phyloP scores from a whole-genome alignment of 2,888 invertebrate genomes.

The Caradrina kadenii region DNA sequence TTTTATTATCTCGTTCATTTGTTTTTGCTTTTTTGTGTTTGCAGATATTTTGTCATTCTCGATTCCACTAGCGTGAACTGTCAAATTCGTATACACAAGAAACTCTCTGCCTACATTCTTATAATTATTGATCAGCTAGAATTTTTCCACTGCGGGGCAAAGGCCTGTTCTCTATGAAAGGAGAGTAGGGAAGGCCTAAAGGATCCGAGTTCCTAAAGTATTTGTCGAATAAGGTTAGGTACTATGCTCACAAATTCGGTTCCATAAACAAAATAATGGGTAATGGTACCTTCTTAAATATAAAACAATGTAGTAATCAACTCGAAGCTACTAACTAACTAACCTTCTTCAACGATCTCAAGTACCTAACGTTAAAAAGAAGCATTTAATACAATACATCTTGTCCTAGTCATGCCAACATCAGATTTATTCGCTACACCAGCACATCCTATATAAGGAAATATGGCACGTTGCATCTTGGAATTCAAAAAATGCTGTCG shows the following conservation, averaged over 20 bases:
- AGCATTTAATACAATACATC: slow-evolving; percentile 4
- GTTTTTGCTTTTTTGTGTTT: slow-evolving; percentile 10
- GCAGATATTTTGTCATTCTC: background rate
- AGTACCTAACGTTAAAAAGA: background rate
- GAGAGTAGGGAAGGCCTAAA: too few species aligned
- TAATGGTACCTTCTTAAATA: too few species aligned
- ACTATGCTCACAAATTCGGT: too few species aligned
- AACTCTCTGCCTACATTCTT: too few species aligned
- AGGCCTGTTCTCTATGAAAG: too few species aligned
- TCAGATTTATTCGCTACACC: slow-evolving; percentile 34
- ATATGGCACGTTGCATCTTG: slow-evolving; percentile 46
- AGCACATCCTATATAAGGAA: slow-evolving; percentile 35
- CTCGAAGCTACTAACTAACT: background rate
- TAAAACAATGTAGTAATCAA: background rate
- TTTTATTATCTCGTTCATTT: slow-evolving; percentile 38
- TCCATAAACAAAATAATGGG: too few species aligned
- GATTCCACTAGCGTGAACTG: background rate
- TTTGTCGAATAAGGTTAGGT: too few species aligned
- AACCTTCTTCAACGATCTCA: slow-evolving; percentile 9
- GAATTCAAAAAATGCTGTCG: slow-evolving; percentile 63
- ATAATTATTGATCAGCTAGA: too few species aligned
- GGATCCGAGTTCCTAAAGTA: too few species aligned
- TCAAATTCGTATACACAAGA: background rate
- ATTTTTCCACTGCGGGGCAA: too few species aligned
- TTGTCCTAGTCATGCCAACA: slow-evolving; percentile 11